Conservation (phyloP, 1,140 invertebrate species). For the Chymomyza costata region DNA sequence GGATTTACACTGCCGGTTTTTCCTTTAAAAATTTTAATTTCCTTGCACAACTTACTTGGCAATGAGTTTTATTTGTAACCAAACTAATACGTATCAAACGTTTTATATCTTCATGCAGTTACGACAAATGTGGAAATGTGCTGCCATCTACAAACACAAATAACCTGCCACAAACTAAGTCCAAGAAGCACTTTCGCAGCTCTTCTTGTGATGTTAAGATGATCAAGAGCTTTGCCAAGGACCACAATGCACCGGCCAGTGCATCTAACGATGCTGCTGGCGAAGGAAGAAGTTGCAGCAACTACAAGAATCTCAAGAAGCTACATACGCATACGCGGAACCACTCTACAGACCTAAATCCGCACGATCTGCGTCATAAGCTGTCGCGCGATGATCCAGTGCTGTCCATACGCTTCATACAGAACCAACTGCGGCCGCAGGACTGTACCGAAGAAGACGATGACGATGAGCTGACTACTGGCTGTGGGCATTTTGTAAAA, state of each 20-base stretch:
- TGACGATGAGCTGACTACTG: slow-evolving; percentile 65
- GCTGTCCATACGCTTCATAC: slow-evolving; percentile 64
- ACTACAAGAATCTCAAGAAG: slow-evolving; percentile 69
- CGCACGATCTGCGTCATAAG: slow-evolving; percentile 54
- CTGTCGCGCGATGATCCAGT: slow-evolving; percentile 55
- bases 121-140: slow-evolving; percentile 68
- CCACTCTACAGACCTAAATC: slow-evolving; percentile 73
- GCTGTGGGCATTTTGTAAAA: slow-evolving; percentile 70
- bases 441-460: slow-evolving; percentile 63
- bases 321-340: slow-evolving; percentile 74
- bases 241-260: slow-evolving; percentile 49
- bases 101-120: slow-evolving; percentile 34
- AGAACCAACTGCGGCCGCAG: slow-evolving; percentile 66
- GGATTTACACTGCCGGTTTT: too few species aligned
- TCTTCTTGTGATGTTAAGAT: slow-evolving; percentile 74
- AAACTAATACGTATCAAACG: too few species aligned
- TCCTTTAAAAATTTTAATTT: background rate
- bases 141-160: slow-evolving; percentile 32
- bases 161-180: slow-evolving; percentile 62
- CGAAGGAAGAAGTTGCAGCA: slow-evolving; percentile 29
- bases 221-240: slow-evolving; percentile 69
- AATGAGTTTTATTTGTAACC: too few species aligned
- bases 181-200: slow-evolving; percentile 73
- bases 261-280: slow-evolving; percentile 31
- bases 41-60: too few species aligned